Percentiles rank a stretch among this genome's conserved stretches.
Conservation (phyloP, 2,113 vertebrate species). For the Pomatorhinus ruficollis region DNA sequence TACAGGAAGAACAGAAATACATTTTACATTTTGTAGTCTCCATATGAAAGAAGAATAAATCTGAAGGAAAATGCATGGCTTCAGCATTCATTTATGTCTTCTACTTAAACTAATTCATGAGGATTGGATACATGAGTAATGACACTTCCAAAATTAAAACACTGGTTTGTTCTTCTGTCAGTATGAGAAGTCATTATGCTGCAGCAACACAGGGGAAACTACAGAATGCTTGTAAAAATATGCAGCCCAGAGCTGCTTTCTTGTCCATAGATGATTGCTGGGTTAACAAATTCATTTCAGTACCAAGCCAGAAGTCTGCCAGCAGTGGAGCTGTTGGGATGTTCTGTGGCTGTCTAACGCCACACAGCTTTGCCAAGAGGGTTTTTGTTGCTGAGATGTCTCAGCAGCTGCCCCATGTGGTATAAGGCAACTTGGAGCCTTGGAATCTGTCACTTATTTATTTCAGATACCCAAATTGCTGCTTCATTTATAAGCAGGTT, state of each 20-base stretch:
- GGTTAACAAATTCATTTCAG: not conserved
- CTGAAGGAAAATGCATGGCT: not conserved
- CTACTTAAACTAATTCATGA: not conserved
- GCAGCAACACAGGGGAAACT: not conserved
- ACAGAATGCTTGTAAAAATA: not conserved
- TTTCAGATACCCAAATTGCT: not conserved
- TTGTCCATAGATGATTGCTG: not conserved
- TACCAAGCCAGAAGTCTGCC: not conserved
- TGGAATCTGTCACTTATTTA: constrained; percentile 22
- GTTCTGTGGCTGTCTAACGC: not conserved
- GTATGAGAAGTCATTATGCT: not conserved
- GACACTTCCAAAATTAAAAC: not conserved
- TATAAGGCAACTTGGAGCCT: not conserved
- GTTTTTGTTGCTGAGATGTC: not conserved
- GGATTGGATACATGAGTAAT: not conserved
- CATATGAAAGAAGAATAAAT: not conserved
- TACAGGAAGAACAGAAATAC: not conserved
- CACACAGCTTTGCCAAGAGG: not conserved
- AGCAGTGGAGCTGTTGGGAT: not conserved
- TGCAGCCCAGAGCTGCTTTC: not conserved
- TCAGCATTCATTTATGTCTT: not conserved
- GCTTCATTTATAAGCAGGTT: constrained; percentile 11
- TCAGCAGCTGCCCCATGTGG: not conserved
- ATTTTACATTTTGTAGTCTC: not conserved
- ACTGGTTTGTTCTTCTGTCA: not conserved